These are phyloP conservation scores for Varanus salvator DNA, from an alignment of 2,113 vertebrate genomes.

Conservation along the genomic window DNA sequence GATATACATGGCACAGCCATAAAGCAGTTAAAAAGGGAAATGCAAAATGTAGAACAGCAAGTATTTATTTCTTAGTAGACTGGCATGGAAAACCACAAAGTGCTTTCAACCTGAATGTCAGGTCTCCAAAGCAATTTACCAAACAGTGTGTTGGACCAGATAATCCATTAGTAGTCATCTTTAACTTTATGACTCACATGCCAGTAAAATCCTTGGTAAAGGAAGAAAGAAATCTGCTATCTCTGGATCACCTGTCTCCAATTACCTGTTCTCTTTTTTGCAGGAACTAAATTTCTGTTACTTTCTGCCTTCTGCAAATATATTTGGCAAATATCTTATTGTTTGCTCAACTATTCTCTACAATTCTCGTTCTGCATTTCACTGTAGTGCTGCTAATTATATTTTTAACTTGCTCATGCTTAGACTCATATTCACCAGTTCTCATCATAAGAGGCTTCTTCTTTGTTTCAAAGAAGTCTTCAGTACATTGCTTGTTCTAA, in stretches of 20 bases:
- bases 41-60: constrained; percentile 6
- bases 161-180: background rate
- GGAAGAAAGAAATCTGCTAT: constrained; percentile 20
- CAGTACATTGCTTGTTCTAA: constrained; percentile 51
- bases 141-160: constrained; percentile 8
- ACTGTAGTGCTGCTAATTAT: constrained; percentile 50
- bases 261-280: constrained; percentile 47
- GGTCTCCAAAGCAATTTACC: constrained; percentile 11
- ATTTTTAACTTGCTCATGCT: constrained; percentile 52
- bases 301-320: constrained; percentile 58
- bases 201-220: constrained; percentile 28
- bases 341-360: constrained; percentile 52
- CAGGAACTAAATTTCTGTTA: constrained; percentile 62
- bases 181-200: background rate
- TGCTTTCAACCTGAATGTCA: constrained; percentile 40
- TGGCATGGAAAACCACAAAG: constrained; percentile 14
- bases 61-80: constrained; percentile 24
- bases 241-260: constrained; percentile 37
- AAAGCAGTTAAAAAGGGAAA: background rate
- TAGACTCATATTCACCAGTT: constrained; percentile 52
- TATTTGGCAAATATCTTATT: constrained; percentile 60
- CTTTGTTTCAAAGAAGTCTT: constrained; percentile 47
- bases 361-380: constrained; percentile 48
- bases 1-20: constrained; percentile 18
- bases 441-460: constrained; percentile 41